phyloP scores from a whole-genome alignment of 1,140 invertebrate species.

The Micrasema longulum region DNA sequence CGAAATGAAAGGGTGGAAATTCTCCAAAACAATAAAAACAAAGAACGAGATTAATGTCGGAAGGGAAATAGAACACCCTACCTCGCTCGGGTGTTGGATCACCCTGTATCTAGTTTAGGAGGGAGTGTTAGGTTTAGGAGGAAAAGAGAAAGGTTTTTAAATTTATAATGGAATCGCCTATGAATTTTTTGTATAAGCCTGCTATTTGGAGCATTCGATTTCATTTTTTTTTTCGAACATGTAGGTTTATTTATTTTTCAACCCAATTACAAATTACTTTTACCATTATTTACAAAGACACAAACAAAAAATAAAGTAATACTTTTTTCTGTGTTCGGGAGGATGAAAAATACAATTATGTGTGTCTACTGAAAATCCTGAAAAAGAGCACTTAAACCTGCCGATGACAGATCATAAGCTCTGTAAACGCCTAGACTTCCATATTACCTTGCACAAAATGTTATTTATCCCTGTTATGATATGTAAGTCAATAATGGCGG shows the following conservation, averaged over 20 bases:
- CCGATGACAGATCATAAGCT: too few species aligned
- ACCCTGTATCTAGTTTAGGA: constrained; percentile 9
- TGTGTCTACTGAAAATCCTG: too few species aligned
- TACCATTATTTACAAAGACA: background rate
- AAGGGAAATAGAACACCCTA: constrained; percentile 33
- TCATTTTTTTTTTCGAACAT: constrained; percentile 1
- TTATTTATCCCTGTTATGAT: too few species aligned
- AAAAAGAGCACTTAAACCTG: too few species aligned
- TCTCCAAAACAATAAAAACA: constrained; percentile 39
- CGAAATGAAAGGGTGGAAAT: constrained; percentile 13
- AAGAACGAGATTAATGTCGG: constrained; percentile 38
- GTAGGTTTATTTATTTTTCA: background rate
- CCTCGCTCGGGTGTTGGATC: constrained; percentile 7
- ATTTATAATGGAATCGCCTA: constrained; percentile 20
- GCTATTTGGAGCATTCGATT: background rate
- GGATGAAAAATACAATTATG: too few species aligned
- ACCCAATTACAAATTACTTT: background rate
- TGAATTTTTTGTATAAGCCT: constrained; percentile 7
- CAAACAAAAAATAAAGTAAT: background rate
- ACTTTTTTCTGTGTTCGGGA: too few species aligned
- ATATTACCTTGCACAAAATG: too few species aligned
- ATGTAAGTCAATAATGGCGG: too few species aligned
- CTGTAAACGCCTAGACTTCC: too few species aligned
- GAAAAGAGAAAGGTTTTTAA: constrained; percentile 12
- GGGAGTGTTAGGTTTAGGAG: background rate